phyloP scores from a whole-genome alignment of 23 tunicate genomes.

The Oikopleura albicans region DNA sequence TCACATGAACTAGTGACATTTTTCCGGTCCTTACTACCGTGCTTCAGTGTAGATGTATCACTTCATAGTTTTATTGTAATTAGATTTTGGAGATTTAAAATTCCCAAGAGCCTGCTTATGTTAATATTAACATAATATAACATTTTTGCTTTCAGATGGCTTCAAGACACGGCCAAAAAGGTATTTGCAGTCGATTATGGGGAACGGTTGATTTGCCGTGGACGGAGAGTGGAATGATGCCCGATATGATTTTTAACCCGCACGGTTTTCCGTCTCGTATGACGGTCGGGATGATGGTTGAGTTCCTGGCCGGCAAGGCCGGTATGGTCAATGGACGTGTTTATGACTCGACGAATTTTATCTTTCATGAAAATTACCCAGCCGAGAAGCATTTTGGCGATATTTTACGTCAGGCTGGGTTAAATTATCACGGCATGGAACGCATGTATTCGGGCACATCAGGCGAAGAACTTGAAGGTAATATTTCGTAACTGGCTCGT shows the following conservation, averaged over 20 bases:
- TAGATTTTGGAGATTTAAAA: too few species aligned
- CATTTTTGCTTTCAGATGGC: not conserved
- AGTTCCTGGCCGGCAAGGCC: conserved; percentile 71
- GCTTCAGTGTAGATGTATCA: too few species aligned
- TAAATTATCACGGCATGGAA: conserved; percentile 68
- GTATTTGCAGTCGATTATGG: conserved; percentile 77
- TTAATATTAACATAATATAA: too few species aligned
- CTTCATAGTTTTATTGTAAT: too few species aligned
- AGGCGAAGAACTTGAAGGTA: conserved; percentile 47
- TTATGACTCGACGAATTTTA: conserved; percentile 88
- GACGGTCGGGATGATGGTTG: conserved; percentile 99
- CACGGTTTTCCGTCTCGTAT: conserved; percentile 99
- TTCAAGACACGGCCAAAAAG: conserved; percentile 87
- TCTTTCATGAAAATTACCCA: conserved; percentile 50
- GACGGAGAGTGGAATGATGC: conserved; percentile 71
- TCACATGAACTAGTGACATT: too few species aligned
- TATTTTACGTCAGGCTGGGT: conserved; percentile 50
- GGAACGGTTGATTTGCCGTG: conserved; percentile 56
- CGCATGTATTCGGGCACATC: conserved; percentile 67
- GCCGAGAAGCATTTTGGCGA: conserved; percentile 74
- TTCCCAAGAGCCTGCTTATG: too few species aligned
- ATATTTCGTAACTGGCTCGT: too few species aligned
- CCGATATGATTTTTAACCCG: conserved; percentile 90
- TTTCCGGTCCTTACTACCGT: too few species aligned
- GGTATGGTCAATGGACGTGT: conserved; percentile 24